These are phyloP conservation scores for Latrodectus elegans DNA, from an alignment of 2,888 invertebrate species.

Conservation along the genomic window DNA sequence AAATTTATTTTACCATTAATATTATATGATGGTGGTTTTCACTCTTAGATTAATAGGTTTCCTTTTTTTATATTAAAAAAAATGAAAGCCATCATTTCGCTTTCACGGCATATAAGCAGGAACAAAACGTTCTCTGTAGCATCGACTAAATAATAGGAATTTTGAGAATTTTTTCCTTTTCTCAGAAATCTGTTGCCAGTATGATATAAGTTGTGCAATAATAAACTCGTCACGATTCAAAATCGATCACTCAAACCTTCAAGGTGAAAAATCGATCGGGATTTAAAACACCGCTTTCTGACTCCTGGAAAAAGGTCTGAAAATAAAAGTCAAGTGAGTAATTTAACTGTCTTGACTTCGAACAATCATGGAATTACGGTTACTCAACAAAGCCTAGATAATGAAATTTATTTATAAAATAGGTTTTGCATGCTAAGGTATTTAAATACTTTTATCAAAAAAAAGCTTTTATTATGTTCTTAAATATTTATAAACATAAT, in stretches of 20 bases:
- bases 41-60: neutral
- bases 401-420: no score
- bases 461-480: no score
- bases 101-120: constrained; percentile 25
- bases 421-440: no score
- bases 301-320: neutral
- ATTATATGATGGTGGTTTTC: neutral
- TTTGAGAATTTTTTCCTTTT: neutral
- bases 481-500: no score
- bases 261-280: constrained; percentile 48
- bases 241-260: constrained; percentile 41
- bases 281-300: constrained; percentile 22
- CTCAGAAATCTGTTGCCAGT: neutral
- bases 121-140: constrained; percentile 13
- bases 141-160: constrained; percentile 8
- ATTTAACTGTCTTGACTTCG: no score
- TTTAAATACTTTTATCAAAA: no score
- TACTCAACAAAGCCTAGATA: no score
- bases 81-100: constrained; percentile 20
- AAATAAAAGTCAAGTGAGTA: neutral
- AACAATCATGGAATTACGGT: no score
- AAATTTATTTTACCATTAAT: neutral
- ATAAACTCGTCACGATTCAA: constrained; percentile 48
- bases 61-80: constrained; percentile 1
- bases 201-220: constrained; percentile 11